Base-by-base conservation (phyloP, 2,888 invertebrate genomes). In the Danaus chrysippus region DNA sequence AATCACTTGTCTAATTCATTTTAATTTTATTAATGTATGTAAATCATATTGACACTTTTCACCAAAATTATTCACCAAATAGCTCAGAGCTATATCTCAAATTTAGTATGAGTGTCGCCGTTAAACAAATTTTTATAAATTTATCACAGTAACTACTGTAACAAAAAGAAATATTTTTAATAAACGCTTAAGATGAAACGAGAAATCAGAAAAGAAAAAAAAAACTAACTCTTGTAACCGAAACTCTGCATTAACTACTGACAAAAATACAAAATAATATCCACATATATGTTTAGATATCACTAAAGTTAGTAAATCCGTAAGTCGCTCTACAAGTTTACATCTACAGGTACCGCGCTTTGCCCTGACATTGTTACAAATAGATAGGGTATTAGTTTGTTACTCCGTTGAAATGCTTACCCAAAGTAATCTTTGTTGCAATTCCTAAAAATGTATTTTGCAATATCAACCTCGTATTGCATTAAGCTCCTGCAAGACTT, bases 401-500 rank as follows among this genome's bases (percentile, higher is more conserved):
- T 63, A 67, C 63, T 65, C 62, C 15, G 41, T 46, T 44, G 1
- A 41, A 46, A 34, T 34, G 43, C 10, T 52, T 55, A 55, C 11
- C 64, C 15, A 65, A 71, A 67, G 54, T 65, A 56, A 63, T 59
- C 63, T 62, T 62, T 75, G 69, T 68, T 55, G 59, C 64, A 54
- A 60, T 58, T 44, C 13, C 34, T 62, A 65, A 73, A 68, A 69
- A 63, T 56, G 65, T 66, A 69, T 71, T 70, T 73, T 73, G 62
- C 70, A 66, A 67, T 69, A 67, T 61, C 67, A 67, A 13, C 15
- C 41, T 62, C 61, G 58, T 67, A 65, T 69, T 76, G 77, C 70
- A 77, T 74, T 76, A 78, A 76, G 68, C 76, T 74, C 78, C 76
- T 73, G 71, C 70, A 78, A 78, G 75, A 74, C 78, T 76, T 73